A percentile compares a stretch with the other conserved stretches of the same genome.
Evolutionary conservation across 2,797 vertebrate genomes (phyloP).

Genomic region (Moxostoma hubbsi): DNA sequence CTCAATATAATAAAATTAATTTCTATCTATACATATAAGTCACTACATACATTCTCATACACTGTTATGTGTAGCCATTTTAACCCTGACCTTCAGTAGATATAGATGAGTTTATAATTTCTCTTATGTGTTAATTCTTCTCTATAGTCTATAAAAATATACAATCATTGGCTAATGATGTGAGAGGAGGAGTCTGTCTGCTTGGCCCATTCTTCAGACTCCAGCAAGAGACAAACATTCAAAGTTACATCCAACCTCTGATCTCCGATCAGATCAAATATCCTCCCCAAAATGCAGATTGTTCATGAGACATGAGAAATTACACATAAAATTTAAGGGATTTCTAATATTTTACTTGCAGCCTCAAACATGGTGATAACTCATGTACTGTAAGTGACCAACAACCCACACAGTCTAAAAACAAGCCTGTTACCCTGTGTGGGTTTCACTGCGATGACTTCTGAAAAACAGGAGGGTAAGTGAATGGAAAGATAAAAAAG

Average conservation of each 20-base stretch:
- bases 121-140: conserved; percentile 11
- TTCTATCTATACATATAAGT: conserved; percentile 49
- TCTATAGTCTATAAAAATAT: conserved; percentile 80
- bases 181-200: conserved; percentile 61
- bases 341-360: not conserved
- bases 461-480: conserved; percentile 18
- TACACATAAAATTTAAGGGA: not conserved
- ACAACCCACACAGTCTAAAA: not conserved
- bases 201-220: conserved; percentile 37
- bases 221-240: conserved; percentile 33
- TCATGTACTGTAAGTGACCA: conserved; percentile 13
- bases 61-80: conserved; percentile 58
- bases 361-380: not conserved
- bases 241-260: conserved; percentile 7
- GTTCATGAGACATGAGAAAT: conserved; percentile 30
- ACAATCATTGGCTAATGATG: conserved; percentile 78
- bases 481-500: conserved; percentile 39
- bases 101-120: conserved; percentile 71
- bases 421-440: not conserved
- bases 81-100: conserved; percentile 69
- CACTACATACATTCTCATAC: conserved; percentile 69
- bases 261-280: conserved; percentile 45
- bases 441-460: conserved; percentile 28
- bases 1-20: conserved; percentile 36
- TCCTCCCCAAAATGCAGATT: conserved; percentile 24